Conservation (phyloP, 1,140 invertebrate genomes). For the Chironomus tepperi region DNA sequence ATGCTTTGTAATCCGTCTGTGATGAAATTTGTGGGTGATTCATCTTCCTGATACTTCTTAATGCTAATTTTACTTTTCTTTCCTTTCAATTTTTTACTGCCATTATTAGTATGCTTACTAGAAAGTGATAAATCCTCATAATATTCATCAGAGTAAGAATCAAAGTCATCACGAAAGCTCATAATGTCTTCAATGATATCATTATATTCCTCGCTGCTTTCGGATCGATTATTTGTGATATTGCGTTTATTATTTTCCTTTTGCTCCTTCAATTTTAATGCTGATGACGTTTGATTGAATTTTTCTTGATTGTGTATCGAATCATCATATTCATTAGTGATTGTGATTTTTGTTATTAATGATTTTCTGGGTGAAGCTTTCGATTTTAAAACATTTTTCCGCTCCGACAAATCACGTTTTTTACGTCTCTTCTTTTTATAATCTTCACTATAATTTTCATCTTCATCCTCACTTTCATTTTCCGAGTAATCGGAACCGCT, state of each 20-base stretch:
- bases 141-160: neutral
- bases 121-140: neutral
- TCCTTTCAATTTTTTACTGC: neutral
- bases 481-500: neutral
- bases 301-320: neutral
- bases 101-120: neutral
- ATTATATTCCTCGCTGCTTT: neutral
- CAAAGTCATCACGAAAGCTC: neutral
- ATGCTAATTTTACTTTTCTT: neutral
- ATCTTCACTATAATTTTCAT: neutral
- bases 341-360: constrained; percentile 19
- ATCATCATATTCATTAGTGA: constrained; percentile 23
- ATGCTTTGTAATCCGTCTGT: neutral
- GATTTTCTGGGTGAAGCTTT: neutral
- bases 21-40: neutral
- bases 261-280: neutral
- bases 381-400: neutral
- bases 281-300: neutral
- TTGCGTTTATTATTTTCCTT: neutral
- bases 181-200: neutral
- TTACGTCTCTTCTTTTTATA: neutral
- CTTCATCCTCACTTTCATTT: neutral
- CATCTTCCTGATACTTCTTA: neutral
- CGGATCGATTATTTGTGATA: neutral
- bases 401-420: neutral